phyloP scores from a whole-genome alignment of 2,888 invertebrate genomes.

The Scrobipalpa atriplicella region DNA sequence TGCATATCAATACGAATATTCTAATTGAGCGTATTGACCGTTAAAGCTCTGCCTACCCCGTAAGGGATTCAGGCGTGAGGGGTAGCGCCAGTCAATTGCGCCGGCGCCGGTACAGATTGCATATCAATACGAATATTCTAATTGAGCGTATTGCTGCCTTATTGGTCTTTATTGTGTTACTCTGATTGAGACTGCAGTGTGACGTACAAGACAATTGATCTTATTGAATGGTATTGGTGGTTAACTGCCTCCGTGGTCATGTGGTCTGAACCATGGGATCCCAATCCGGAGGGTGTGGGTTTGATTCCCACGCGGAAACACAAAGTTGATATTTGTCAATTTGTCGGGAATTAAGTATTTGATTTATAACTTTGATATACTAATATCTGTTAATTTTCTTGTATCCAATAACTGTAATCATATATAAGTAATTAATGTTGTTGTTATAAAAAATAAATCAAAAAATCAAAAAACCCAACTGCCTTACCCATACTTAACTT shows the following conservation, averaged over 20 bases:
- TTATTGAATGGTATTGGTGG: conserved; percentile 4
- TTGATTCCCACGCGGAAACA: no score
- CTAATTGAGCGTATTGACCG: conserved; percentile 70
- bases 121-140: conserved; percentile 68
- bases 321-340: no score
- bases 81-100: conserved; percentile 51
- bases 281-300: no score
- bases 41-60: neutral
- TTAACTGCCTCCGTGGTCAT: neutral
- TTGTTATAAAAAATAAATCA: no score
- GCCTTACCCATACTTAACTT: no score
- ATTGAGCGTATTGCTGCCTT: conserved; percentile 69
- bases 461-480: no score
- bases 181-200: conserved; percentile 55
- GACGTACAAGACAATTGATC: conserved; percentile 42
- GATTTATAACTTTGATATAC: no score
- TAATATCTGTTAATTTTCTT: no score
- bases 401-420: no score
- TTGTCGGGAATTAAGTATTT: no score
- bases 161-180: conserved; percentile 71
- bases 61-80: neutral
- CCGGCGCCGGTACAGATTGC: conserved; percentile 70
- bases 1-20: conserved; percentile 68
- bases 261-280: no score
- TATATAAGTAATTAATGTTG: no score